These are phyloP conservation scores for Mylabris phalerata DNA, from an alignment of 1,140 invertebrate genomes.

Conservation along the genomic window DNA sequence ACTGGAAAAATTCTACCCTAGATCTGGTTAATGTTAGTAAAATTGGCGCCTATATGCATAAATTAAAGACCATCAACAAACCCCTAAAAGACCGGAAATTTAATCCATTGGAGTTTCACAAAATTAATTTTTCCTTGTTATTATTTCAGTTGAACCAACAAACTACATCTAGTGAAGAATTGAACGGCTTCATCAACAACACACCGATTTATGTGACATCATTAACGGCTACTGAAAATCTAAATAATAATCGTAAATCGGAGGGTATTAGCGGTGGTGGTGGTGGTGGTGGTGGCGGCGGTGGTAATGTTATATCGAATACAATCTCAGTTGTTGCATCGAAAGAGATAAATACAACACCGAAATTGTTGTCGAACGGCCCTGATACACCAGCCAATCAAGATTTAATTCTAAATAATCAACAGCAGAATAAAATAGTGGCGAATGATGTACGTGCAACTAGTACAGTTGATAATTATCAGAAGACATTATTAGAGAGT, in stretches of 20 bases:
- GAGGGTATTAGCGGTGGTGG: slow-evolving; percentile 1
- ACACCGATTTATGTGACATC: slow-evolving; percentile 75
- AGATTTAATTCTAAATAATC: not conserved
- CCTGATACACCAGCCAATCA: not conserved
- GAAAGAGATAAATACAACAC: slow-evolving; percentile 18
- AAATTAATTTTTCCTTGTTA: not conserved
- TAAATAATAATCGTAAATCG: slow-evolving; percentile 42
- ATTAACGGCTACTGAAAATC: slow-evolving; percentile 55
- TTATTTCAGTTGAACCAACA: slow-evolving; percentile 58
- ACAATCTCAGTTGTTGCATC: slow-evolving; percentile 32
- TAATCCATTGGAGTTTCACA: not conserved
- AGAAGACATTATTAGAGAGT: not conserved
- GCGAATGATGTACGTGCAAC: slow-evolving; percentile 29
- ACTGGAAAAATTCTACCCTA: too few species aligned
- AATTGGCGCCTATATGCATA: too few species aligned
- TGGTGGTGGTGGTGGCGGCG: slow-evolving; percentile 18
- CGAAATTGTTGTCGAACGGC: not conserved
- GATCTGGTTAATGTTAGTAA: too few species aligned
- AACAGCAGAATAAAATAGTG: slow-evolving; percentile 21
- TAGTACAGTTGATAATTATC: slow-evolving; percentile 1
- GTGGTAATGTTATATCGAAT: slow-evolving; percentile 29
- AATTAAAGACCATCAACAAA: too few species aligned
- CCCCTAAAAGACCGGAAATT: too few species aligned
- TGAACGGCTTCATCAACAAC: slow-evolving; percentile 66
- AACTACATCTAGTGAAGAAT: slow-evolving; percentile 53